These are phyloP conservation scores for Ceramica pisi DNA, from an alignment of 2,888 invertebrate genomes.

Conservation along the genomic window DNA sequence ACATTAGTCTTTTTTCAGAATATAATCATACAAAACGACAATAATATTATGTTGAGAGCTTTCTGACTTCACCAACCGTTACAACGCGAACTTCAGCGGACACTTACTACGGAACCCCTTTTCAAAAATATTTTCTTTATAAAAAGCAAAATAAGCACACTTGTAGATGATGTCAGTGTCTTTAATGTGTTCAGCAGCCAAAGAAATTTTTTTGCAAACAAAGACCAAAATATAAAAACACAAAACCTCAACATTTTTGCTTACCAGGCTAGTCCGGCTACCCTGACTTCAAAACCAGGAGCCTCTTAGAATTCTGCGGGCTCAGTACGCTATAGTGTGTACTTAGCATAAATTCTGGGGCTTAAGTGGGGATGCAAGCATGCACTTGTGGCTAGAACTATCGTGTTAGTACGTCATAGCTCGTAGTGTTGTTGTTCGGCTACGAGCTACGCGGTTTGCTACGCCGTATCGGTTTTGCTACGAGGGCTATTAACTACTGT, in stretches of 20 bases:
- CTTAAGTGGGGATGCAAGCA: slow-evolving; percentile 24
- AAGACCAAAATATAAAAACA: background rate
- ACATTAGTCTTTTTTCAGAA: too few species aligned
- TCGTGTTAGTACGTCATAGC: slow-evolving; percentile 5
- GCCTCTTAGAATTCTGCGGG: slow-evolving; percentile 25
- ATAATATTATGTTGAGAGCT: too few species aligned
- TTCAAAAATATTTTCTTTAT: too few species aligned
- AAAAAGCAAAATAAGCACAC: too few species aligned
- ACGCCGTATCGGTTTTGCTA: slow-evolving; percentile 30
- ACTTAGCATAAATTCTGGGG: slow-evolving; percentile 36
- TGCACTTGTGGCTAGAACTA: slow-evolving; percentile 30
- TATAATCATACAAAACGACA: too few species aligned
- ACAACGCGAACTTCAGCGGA: too few species aligned
- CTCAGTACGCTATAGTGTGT: slow-evolving; percentile 18
- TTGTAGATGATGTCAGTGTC: too few species aligned
- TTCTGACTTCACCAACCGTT: too few species aligned
- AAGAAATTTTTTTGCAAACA: slow-evolving; percentile 10
- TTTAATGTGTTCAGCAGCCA: background rate
- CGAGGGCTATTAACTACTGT: background rate
- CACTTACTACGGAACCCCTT: too few species aligned
- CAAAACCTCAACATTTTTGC: background rate
- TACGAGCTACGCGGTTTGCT: slow-evolving; percentile 22
- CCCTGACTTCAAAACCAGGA: slow-evolving; percentile 7
- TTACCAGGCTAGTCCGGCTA: background rate
- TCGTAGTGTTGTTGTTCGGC: background rate